Percentiles rank a stretch among this genome's conserved stretches.
Evolutionary conservation across 2,888 invertebrate genomes (phyloP).

Genomic region (Drosophila anomalata): DNA sequence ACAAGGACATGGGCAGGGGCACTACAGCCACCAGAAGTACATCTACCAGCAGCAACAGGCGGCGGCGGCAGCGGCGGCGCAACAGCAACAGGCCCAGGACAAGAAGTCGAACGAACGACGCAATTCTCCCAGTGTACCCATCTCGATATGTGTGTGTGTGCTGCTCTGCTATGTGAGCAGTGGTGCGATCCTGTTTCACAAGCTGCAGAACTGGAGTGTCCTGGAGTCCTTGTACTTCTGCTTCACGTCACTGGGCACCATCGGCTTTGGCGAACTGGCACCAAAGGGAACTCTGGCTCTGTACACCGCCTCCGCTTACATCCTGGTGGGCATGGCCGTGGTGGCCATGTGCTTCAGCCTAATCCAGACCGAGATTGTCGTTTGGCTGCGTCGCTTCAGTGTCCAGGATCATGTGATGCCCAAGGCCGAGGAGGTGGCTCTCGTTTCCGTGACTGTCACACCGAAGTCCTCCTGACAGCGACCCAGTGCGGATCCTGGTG

Average conservation of each 20-base stretch:
- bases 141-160: slow-evolving; percentile 92
- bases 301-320: slow-evolving; percentile 91
- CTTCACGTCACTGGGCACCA: slow-evolving; percentile 91
- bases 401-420: slow-evolving; percentile 83
- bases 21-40: slow-evolving; percentile 50
- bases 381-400: slow-evolving; percentile 84
- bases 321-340: slow-evolving; percentile 92
- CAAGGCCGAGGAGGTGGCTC: slow-evolving; percentile 85
- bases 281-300: slow-evolving; percentile 89
- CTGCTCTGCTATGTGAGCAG: slow-evolving; percentile 94
- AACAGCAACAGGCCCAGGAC: slow-evolving; percentile 35
- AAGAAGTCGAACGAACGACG: slow-evolving; percentile 29
- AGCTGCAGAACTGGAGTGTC: slow-evolving; percentile 95
- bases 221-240: slow-evolving; percentile 94
- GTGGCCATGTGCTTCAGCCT: slow-evolving; percentile 95
- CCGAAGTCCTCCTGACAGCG: slow-evolving; percentile 87
- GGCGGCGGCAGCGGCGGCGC: slow-evolving; percentile 54
- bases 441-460: slow-evolving; percentile 85
- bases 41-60: slow-evolving; percentile 65
- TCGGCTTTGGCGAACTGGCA: slow-evolving; percentile 92
- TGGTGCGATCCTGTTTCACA: slow-evolving; percentile 94
- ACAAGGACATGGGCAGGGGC: slow-evolving; percentile 50
- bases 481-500: slow-evolving; percentile 82
- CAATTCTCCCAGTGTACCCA: slow-evolving; percentile 88
- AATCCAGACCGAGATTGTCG: slow-evolving; percentile 90